Conservation (phyloP, 1,140 invertebrate species). For the Drosophila eugracilis region DNA sequence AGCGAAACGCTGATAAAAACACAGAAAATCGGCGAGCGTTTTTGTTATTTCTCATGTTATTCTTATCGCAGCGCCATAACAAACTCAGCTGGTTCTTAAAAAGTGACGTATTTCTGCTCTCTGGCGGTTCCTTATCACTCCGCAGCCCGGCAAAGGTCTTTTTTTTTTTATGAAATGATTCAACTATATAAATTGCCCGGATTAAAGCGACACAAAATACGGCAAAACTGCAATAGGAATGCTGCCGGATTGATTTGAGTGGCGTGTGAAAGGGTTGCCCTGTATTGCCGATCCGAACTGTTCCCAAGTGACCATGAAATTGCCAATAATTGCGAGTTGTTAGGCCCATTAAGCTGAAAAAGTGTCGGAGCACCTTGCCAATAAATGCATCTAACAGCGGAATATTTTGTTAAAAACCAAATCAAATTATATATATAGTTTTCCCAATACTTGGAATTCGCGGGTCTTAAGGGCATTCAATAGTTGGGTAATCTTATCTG, state of each 20-base stretch:
- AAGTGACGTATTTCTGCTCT: conserved; percentile 23
- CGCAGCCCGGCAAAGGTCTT: neutral
- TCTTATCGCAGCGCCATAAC: conserved; percentile 41
- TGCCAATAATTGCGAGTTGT: conserved; percentile 32
- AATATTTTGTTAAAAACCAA: no score
- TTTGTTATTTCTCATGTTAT: conserved; percentile 9
- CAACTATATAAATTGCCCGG: neutral
- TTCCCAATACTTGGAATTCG: neutral
- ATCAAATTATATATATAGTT: no score
- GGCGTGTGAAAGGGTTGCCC: conserved; percentile 32
- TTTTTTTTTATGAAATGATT: conserved; percentile 4
- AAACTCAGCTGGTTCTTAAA: conserved; percentile 36
- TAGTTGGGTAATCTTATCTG: conserved; percentile 6
- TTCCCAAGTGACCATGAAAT: conserved; percentile 39
- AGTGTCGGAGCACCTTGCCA: conserved; percentile 18
- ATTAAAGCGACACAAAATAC: conserved; percentile 27
- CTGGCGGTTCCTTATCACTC: conserved; percentile 25
- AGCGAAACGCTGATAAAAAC: conserved; percentile 13
- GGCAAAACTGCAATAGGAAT: neutral
- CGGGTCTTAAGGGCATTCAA: neutral
- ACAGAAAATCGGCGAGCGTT: neutral
- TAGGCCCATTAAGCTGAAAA: conserved; percentile 27
- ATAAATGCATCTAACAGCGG: conserved; percentile 3
- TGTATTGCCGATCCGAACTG: neutral
- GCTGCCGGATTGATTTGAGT: conserved; percentile 22